These are phyloP conservation scores for zebrafish (Danio rerio) DNA, from an alignment of 2,113 vertebrate species.

Conservation along the genomic window DNA sequence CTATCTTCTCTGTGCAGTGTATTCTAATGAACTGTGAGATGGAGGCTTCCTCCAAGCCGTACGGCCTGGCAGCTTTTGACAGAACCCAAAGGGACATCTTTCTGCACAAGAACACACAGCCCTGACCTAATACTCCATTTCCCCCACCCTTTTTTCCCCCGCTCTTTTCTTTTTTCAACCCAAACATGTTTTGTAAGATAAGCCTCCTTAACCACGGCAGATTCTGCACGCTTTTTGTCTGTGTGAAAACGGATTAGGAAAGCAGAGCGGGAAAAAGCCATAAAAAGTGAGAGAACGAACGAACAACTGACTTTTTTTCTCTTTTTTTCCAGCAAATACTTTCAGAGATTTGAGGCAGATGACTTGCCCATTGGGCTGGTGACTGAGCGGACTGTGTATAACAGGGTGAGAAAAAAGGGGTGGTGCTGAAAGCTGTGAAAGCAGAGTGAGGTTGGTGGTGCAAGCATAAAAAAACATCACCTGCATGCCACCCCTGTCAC, in stretches of 20 bases:
- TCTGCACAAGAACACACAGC: slow-evolving; percentile 9
- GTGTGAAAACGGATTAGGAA: slow-evolving; percentile 43
- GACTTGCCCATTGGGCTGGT: background rate
- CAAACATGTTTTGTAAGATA: slow-evolving; percentile 32
- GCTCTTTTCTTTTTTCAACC: background rate
- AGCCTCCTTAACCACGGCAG: slow-evolving; percentile 35
- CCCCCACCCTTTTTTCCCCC: background rate
- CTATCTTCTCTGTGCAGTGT: slow-evolving; percentile 14
- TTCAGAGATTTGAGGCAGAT: slow-evolving; percentile 7
- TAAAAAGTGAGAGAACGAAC: background rate
- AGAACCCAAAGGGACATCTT: slow-evolving; percentile 23
- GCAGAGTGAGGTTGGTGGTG: too few species aligned
- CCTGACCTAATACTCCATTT: slow-evolving; percentile 32
- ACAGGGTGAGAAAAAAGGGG: background rate
- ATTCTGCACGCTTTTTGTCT: slow-evolving; percentile 40
- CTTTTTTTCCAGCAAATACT: background rate
- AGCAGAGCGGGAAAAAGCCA: slow-evolving; percentile 11
- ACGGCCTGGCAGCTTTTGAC: slow-evolving; percentile 26
- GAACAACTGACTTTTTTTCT: slow-evolving; percentile 4
- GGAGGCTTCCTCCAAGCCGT: slow-evolving; percentile 18
- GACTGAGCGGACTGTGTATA: background rate
- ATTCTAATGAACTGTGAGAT: slow-evolving; percentile 42
- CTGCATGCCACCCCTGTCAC: too few species aligned
- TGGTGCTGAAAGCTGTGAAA: too few species aligned
- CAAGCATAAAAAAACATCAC: too few species aligned